A percentile compares a stretch with the other conserved stretches of the same genome.
Evolutionary conservation across 2,888 invertebrate genomes (phyloP).

Genomic region (Drosophila multiciliata): DNA sequence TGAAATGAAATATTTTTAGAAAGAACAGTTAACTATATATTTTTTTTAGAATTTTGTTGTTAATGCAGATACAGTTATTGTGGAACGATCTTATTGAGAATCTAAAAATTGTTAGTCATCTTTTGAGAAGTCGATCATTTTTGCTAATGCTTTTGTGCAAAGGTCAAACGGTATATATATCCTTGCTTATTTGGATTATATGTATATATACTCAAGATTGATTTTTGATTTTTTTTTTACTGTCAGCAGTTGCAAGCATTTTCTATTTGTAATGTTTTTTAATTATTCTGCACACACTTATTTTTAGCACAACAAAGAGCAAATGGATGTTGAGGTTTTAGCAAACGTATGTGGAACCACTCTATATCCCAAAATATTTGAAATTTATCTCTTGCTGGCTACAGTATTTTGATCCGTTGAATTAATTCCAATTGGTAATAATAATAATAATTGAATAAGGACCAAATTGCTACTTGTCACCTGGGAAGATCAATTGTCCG

Average conservation of each 20-base stretch:
- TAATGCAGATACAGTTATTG: not conserved
- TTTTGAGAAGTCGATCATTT: not conserved
- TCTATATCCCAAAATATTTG: constrained; percentile 10
- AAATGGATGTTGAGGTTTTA: not conserved
- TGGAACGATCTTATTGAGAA: not conserved
- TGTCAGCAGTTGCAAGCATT: not conserved
- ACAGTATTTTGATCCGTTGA: constrained; percentile 61
- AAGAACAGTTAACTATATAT: not conserved
- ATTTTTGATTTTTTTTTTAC: not conserved
- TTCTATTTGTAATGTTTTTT: no score
- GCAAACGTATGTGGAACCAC: not conserved
- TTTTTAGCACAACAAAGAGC: not conserved
- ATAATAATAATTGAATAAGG: not conserved
- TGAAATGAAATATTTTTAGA: not conserved
- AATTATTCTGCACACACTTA: not conserved
- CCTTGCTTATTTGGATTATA: not conserved
- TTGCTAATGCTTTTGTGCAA: not conserved
- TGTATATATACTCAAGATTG: not conserved
- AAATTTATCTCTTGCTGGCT: constrained; percentile 43
- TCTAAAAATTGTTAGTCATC: not conserved
- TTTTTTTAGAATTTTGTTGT: not conserved
- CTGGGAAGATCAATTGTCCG: constrained; percentile 30
- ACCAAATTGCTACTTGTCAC: constrained; percentile 48
- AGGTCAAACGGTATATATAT: not conserved
- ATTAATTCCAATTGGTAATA: constrained; percentile 31